phyloP scores from a whole-genome alignment of 2,113 vertebrate species.

The Sterrhoptilus dennistouni region DNA sequence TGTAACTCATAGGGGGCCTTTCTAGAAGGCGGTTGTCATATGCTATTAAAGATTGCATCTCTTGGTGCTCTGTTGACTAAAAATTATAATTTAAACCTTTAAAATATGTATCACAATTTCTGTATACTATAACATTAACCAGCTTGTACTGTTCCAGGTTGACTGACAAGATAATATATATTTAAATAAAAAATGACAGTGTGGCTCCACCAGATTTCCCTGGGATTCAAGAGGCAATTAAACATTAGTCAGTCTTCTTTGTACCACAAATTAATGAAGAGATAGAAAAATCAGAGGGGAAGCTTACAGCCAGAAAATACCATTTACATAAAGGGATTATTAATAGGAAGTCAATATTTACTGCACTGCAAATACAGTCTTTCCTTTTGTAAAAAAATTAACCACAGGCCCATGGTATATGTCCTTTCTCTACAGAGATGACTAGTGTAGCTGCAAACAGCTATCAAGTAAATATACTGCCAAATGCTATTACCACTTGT shows the following conservation, averaged over 20 bases:
- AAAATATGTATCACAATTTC: not conserved
- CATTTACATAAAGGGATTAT: not conserved
- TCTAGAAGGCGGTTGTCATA: not conserved
- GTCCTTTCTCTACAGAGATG: not conserved
- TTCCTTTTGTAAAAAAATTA: not conserved
- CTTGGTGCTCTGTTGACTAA: not conserved
- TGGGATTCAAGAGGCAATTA: not conserved
- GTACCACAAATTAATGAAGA: conserved; percentile 9
- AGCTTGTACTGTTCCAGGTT: not conserved
- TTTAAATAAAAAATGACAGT: conserved; percentile 25
- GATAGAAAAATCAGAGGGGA: not conserved
- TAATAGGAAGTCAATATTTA: conserved; percentile 18
- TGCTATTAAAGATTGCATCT: not conserved
- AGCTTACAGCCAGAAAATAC: not conserved
- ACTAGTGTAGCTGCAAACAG: not conserved
- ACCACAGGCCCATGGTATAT: not conserved
- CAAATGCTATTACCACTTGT: not conserved
- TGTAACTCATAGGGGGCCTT: not conserved
- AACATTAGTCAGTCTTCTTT: not conserved
- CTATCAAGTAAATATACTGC: conserved; percentile 32
- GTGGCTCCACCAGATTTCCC: not conserved
- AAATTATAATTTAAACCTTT: conserved; percentile 17
- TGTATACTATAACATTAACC: not conserved
- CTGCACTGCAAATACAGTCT: not conserved
- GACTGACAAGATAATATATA: conserved; percentile 26